Conservation (phyloP, 1,140 invertebrate species). For the Helicoverpa armigera region DNA sequence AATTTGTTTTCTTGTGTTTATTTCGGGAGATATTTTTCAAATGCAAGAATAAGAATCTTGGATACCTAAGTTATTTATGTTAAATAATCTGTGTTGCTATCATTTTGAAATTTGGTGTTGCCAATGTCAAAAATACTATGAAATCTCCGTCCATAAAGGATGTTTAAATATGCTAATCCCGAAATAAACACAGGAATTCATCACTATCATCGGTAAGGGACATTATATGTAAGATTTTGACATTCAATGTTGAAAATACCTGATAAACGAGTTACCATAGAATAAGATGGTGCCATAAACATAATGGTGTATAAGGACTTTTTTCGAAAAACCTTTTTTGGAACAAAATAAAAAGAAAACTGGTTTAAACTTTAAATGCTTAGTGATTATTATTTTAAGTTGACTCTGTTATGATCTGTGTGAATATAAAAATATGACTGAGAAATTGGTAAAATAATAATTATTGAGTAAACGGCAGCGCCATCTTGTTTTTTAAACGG, state of each 20-base stretch:
- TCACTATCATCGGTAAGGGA: conserved; percentile 43
- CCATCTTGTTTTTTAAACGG: conserved; percentile 49
- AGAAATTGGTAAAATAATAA: conserved; percentile 8
- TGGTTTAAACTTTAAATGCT: conserved; percentile 16
- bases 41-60: too few relatives aligned
- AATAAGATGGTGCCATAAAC: conserved; percentile 83
- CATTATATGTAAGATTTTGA: conserved; percentile 48
- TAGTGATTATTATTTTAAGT: conserved; percentile 9
- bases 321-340: conserved; percentile 34
- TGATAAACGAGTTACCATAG: conserved; percentile 81
- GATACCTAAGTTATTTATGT: too few relatives aligned
- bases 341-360: conserved; percentile 15
- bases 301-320: conserved; percentile 52
- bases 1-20: conserved; percentile 47
- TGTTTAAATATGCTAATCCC: background rate
- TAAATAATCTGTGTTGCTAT: conserved; percentile 8
- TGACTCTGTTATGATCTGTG: conserved; percentile 14
- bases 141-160: too few relatives aligned
- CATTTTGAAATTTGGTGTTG: background rate
- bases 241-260: conserved; percentile 64
- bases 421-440: conserved; percentile 24
- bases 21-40: background rate
- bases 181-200: conserved; percentile 41
- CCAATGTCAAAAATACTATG: background rate
- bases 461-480: conserved; percentile 18